phyloP scores from a whole-genome alignment of 1,140 invertebrate genomes.

The Lepidurus packardi region DNA sequence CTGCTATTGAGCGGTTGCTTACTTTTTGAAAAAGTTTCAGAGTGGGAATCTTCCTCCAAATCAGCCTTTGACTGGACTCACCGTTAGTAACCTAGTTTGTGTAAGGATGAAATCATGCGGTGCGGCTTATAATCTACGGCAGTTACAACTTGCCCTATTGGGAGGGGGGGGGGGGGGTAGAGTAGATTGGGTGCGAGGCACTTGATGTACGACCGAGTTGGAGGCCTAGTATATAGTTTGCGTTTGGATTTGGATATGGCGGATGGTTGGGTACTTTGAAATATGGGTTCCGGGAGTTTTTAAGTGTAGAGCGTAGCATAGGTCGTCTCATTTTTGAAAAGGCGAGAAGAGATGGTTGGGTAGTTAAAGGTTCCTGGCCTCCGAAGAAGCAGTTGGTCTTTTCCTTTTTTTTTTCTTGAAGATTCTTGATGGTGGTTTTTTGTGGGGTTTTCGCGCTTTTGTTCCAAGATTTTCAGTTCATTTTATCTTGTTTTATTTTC shows the following conservation, averaged over 20 bases:
- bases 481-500: neutral
- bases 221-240: neutral
- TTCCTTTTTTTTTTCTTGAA: too few relatives aligned
- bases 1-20: neutral
- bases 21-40: too few relatives aligned
- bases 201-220: neutral
- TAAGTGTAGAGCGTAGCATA: slow-evolving; percentile 6
- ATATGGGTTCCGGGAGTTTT: neutral
- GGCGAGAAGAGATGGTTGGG: neutral
- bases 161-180: neutral
- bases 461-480: neutral
- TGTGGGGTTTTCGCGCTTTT: neutral
- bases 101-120: neutral
- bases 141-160: neutral
- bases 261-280: neutral
- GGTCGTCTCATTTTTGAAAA: neutral
- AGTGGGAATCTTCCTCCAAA: too few relatives aligned
- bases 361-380: too few relatives aligned
- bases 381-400: too few relatives aligned
- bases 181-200: neutral
- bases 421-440: too few relatives aligned
- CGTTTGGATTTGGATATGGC: neutral
- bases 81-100: neutral
- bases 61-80: too few relatives aligned
- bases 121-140: too few relatives aligned